Conservation (phyloP, 2,797 vertebrate species). For the Falco berigora region DNA sequence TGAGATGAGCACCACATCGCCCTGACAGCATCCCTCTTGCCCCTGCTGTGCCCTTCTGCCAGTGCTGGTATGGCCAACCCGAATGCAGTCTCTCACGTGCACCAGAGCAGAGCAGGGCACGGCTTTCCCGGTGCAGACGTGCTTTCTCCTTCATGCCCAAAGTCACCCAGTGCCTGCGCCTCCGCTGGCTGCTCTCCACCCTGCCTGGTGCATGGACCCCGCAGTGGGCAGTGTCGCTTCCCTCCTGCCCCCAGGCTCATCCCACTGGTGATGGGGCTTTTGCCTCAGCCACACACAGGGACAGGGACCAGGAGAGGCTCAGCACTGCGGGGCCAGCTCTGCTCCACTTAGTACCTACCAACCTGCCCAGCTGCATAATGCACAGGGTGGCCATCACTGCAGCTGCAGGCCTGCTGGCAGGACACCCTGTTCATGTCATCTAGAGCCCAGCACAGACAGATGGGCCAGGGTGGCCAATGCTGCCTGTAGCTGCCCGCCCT, state of each 20-base stretch:
- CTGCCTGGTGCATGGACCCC: neutral
- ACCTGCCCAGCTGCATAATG: neutral
- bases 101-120: neutral
- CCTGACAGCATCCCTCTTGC: rapidly evolving
- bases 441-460: neutral
- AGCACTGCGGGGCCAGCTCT: neutral
- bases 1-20: rapidly evolving
- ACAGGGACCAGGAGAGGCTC: neutral
- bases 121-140: too few species aligned
- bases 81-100: rapidly evolving
- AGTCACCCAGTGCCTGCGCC: neutral
- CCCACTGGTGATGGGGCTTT: neutral
- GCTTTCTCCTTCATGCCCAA: neutral
- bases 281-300: neutral
- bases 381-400: neutral
- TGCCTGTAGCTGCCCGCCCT: neutral
- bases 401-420: neutral
- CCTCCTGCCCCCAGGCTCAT: neutral
- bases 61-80: neutral
- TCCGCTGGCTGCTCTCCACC: neutral
- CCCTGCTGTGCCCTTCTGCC: rapidly evolving
- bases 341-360: neutral
- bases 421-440: neutral
- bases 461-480: rapidly evolving
- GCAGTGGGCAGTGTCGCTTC: neutral